phyloP scores from a whole-genome alignment of 2,797 vertebrate genomes.

The Danio choprae region DNA sequence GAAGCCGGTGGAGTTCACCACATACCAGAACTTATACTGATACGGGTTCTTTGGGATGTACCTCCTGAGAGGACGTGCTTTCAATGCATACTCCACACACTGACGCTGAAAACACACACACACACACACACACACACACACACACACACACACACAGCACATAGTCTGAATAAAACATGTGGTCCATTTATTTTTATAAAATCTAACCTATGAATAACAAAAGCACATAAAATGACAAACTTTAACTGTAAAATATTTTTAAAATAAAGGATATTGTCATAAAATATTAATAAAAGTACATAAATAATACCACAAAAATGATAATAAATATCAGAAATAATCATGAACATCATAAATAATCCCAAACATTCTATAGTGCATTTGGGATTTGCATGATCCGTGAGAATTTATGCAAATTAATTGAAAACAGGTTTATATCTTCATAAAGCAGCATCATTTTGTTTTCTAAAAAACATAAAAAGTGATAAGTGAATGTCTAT shows the following conservation, averaged over 20 bases:
- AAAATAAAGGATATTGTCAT: too few relatives aligned
- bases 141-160: slow-evolving; percentile 15
- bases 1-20: slow-evolving; percentile 98
- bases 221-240: too few relatives aligned
- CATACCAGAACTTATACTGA: slow-evolving; percentile 99
- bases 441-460: background rate
- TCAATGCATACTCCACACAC: slow-evolving; percentile 97
- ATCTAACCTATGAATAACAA: too few relatives aligned
- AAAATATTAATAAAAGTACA: too few relatives aligned
- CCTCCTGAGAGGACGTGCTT: slow-evolving; percentile 92
- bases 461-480: background rate
- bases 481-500: too few relatives aligned
- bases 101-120: slow-evolving; percentile 83
- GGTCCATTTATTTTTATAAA: too few relatives aligned
- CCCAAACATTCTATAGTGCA: background rate
- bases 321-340: too few relatives aligned
- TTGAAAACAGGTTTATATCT: background rate
- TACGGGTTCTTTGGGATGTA: slow-evolving; percentile 99
- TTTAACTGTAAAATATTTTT: too few relatives aligned
- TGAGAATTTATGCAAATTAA: background rate
- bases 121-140: too few relatives aligned
- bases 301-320: too few relatives aligned
- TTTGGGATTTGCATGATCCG: background rate
- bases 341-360: too few relatives aligned
- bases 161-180: too few relatives aligned